Evolutionary conservation across 92 coral and sea anemone genomes (phyloP).

Genomic region (Isaurus tuberculatus): DNA sequence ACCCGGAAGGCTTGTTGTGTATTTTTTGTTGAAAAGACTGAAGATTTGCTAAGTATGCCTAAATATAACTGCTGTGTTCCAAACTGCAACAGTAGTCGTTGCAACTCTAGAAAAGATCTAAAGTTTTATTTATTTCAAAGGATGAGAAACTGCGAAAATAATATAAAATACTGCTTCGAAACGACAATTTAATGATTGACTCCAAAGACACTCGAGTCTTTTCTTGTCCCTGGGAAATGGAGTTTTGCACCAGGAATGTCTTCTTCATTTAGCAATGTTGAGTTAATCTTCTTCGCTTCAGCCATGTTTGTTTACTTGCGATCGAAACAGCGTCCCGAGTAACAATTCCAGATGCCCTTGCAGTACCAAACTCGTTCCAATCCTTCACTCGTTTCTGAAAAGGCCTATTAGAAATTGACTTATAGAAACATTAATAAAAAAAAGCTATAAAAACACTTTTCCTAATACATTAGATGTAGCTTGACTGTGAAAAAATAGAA

Average conservation of each 20-base stretch:
- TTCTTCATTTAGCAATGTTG: slow-evolving; percentile 14
- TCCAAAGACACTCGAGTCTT: not conserved
- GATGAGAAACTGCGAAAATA: too few species aligned
- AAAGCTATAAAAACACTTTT: too few species aligned
- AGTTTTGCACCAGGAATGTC: slow-evolving; percentile 48
- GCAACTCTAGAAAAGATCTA: not conserved
- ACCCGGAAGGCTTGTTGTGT: not conserved
- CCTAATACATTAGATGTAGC: too few species aligned
- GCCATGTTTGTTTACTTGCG: too few species aligned
- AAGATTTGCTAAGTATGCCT: not conserved
- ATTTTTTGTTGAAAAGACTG: not conserved
- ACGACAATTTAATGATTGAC: not conserved
- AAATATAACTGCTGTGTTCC: not conserved
- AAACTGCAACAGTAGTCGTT: not conserved
- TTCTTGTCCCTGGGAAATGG: not conserved
- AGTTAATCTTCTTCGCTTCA: too few species aligned
- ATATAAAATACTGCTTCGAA: too few species aligned
- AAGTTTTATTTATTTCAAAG: too few species aligned
- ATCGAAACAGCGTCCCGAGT: too few species aligned
- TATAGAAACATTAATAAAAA: too few species aligned
- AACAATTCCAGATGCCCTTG: not conserved
- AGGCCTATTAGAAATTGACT: too few species aligned
- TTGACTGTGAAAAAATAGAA: too few species aligned
- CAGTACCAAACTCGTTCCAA: not conserved
- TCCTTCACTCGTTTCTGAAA: slow-evolving; percentile 30